Conservation (phyloP, 2,113 vertebrate genomes). For the Anguilla rostrata region DNA sequence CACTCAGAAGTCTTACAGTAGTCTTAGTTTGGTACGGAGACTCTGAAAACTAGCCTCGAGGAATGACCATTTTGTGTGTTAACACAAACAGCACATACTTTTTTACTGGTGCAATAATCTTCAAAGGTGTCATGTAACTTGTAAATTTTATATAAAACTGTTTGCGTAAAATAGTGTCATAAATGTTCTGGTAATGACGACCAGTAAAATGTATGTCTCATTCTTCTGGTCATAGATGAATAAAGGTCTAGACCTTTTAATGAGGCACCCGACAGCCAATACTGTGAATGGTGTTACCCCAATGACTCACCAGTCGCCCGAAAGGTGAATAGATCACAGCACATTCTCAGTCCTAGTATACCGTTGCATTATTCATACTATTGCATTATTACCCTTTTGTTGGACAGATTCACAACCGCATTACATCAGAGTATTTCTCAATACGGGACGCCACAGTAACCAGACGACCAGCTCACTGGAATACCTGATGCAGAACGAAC, state of each 20-base stretch:
- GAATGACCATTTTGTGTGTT: no score
- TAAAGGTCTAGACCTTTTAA: neutral
- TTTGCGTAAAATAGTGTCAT: neutral
- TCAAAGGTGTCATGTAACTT: neutral
- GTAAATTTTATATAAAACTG: neutral
- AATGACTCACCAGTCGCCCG: neutral
- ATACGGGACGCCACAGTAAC: neutral
- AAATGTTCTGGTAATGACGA: neutral
- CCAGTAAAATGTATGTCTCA: neutral
- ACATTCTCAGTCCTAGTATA: neutral
- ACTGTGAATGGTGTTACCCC: neutral
- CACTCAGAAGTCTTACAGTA: neutral
- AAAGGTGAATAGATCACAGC: neutral
- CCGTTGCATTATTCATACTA: neutral
- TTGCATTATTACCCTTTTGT: no score
- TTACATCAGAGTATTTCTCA: neutral
- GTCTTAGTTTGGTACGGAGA: neutral
- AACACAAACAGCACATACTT: no score
- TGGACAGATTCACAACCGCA: neutral
- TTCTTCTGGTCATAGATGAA: neutral
- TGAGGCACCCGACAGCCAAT: neutral
- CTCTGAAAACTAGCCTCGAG: no score
- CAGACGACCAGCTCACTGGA: neutral
- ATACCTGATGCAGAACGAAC: neutral
- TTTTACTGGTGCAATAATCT: neutral